Percentiles rank a stretch among this genome's conserved stretches.
Evolutionary conservation across 2,113 vertebrate genomes (phyloP).

Genomic region (Lepidiolamprologus cunningtoni): DNA sequence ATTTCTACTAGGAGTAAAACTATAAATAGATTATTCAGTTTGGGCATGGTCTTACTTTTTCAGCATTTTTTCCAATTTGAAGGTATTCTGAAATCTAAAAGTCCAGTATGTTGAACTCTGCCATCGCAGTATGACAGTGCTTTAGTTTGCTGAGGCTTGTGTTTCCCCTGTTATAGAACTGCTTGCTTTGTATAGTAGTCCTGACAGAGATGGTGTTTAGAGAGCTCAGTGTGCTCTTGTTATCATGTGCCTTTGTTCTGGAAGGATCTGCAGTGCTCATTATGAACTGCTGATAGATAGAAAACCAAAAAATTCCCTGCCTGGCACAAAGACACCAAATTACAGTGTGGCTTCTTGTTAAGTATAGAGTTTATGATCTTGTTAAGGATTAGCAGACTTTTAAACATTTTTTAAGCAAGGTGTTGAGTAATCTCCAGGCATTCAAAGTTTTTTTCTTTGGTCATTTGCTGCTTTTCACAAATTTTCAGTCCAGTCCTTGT

Average conservation of each 20-base stretch:
- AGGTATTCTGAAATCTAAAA: not conserved
- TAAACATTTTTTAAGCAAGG: not conserved
- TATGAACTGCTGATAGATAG: not conserved
- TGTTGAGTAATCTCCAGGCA: not conserved
- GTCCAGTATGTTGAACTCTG: not conserved
- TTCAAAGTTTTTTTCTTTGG: not conserved
- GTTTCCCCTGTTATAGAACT: not conserved
- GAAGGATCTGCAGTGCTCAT: not conserved
- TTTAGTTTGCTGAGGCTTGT: not conserved
- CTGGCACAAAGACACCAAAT: not conserved
- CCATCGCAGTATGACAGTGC: not conserved
- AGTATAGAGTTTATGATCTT: not conserved
- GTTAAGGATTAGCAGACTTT: not conserved
- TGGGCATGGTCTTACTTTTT: not conserved
- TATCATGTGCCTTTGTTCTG: not conserved
- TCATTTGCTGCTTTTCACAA: not conserved
- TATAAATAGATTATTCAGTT: not conserved
- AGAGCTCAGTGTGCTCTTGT: not conserved
- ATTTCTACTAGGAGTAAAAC: not conserved
- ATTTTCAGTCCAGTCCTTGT: not conserved
- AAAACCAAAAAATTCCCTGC: not conserved
- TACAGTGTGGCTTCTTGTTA: not conserved
- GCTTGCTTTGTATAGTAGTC: slow-evolving; percentile 10
- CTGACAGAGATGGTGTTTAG: not conserved
- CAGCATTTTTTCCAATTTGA: not conserved